These are phyloP conservation scores for Chelon auratus DNA, from an alignment of 2,797 vertebrate genomes.

Conservation along the genomic window DNA sequence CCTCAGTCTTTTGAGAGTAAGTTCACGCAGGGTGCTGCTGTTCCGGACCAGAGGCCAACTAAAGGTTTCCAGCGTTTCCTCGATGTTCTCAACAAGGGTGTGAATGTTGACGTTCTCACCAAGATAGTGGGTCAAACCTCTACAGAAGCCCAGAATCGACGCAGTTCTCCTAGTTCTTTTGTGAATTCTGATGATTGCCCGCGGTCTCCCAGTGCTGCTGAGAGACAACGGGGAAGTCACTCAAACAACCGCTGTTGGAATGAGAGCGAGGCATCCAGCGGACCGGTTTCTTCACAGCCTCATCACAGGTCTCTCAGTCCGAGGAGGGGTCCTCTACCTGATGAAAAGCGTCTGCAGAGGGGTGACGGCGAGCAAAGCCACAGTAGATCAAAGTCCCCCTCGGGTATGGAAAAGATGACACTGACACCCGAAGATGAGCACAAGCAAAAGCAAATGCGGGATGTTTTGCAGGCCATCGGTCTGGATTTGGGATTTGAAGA, in stretches of 20 bases:
- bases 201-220: conserved; percentile 18
- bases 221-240: conserved; percentile 18
- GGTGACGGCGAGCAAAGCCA: not conserved
- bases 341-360: conserved; percentile 34
- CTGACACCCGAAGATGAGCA: conserved; percentile 62
- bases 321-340: not conserved
- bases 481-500: conserved; percentile 77
- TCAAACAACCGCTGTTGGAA: conserved; percentile 30
- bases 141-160: not conserved
- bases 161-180: conserved; percentile 24
- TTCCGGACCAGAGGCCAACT: conserved; percentile 34
- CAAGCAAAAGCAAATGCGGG: conserved; percentile 72
- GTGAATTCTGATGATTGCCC: not conserved
- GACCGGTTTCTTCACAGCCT: conserved; percentile 10
- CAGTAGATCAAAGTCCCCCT: conserved; percentile 50
- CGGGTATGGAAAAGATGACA: conserved; percentile 20
- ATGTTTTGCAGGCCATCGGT: conserved; percentile 77
- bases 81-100: conserved; percentile 79
- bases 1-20: conserved; percentile 54
- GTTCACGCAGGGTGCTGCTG: conserved; percentile 1
- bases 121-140: conserved; percentile 68
- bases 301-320: conserved; percentile 39
- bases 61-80: conserved; percentile 81
- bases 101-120: conserved; percentile 72
- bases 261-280: conserved; percentile 11